Evolutionary conservation across 2,797 vertebrate species (phyloP).

Genomic region (Huso huso): DNA sequence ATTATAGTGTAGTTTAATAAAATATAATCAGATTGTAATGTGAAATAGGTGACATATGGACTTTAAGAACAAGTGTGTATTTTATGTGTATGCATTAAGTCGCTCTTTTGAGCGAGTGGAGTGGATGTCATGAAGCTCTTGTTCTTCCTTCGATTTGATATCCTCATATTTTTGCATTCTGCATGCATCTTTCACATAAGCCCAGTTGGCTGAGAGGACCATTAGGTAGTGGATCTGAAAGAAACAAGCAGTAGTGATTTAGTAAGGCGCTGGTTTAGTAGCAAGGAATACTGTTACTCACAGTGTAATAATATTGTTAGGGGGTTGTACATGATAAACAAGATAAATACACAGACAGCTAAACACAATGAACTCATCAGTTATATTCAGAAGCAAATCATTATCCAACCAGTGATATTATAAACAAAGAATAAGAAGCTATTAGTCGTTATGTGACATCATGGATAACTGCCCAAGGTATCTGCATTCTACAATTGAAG

Average conservation of each 20-base stretch:
- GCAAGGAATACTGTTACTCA: background rate
- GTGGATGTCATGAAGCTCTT: constrained; percentile 96
- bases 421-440: background rate
- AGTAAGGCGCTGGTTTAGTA: constrained; percentile 3
- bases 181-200: constrained; percentile 96
- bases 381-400: too few relatives aligned
- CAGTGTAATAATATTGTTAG: too few relatives aligned
- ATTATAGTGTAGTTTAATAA: too few relatives aligned
- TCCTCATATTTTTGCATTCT: constrained; percentile 98
- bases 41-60: too few relatives aligned
- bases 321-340: background rate
- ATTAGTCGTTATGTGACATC: background rate
- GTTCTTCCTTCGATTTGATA: constrained; percentile 98
- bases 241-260: constrained; percentile 8
- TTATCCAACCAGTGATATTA: too few relatives aligned
- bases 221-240: constrained; percentile 92
- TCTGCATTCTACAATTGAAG: background rate
- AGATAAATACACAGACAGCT: background rate
- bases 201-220: constrained; percentile 97
- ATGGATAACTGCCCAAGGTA: background rate
- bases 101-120: constrained; percentile 98
- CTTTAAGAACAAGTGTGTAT: constrained; percentile 36
- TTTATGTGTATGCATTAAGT: constrained; percentile 97
- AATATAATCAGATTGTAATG: too few relatives aligned
- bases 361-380: too few relatives aligned